These are phyloP conservation scores for Myiagra hebetior DNA, from an alignment of 2,113 vertebrate genomes.

Conservation along the genomic window DNA sequence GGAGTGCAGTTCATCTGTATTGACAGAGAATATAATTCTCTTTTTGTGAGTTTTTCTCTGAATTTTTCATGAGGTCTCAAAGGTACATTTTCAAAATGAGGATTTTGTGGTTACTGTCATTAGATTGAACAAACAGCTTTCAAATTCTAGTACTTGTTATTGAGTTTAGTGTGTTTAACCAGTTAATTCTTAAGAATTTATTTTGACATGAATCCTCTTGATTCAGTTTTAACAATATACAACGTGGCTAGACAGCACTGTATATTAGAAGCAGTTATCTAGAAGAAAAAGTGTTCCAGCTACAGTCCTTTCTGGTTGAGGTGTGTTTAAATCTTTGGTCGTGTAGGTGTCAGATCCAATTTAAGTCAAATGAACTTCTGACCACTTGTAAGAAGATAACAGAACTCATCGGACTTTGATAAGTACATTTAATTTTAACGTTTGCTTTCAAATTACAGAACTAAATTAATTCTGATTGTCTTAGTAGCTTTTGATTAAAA, in stretches of 20 bases:
- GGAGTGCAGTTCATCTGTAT: neutral
- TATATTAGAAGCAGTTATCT: neutral
- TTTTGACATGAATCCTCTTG: neutral
- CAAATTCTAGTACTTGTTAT: neutral
- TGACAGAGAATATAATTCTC: neutral
- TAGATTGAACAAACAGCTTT: neutral
- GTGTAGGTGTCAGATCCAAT: neutral
- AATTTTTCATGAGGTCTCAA: neutral
- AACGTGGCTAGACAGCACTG: accelerated
- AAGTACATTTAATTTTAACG: neutral
- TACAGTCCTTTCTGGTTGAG: neutral
- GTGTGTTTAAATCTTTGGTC: neutral
- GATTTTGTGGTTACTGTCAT: neutral
- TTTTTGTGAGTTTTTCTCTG: neutral
- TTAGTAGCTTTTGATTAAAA: neutral
- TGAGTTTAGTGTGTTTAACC: neutral
- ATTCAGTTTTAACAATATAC: neutral
- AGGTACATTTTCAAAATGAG: neutral
- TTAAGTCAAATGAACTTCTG: neutral
- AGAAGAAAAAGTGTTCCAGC: neutral
- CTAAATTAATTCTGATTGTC: neutral
- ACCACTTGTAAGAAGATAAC: neutral
- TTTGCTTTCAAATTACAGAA: neutral
- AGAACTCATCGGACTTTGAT: neutral
- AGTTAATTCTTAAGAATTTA: neutral